A percentile compares a stretch with the other conserved stretches of the same genome.
These are phyloP conservation scores for Nyctibius grandis DNA, from an alignment of 2,797 vertebrate genomes.

Conservation along the genomic window DNA sequence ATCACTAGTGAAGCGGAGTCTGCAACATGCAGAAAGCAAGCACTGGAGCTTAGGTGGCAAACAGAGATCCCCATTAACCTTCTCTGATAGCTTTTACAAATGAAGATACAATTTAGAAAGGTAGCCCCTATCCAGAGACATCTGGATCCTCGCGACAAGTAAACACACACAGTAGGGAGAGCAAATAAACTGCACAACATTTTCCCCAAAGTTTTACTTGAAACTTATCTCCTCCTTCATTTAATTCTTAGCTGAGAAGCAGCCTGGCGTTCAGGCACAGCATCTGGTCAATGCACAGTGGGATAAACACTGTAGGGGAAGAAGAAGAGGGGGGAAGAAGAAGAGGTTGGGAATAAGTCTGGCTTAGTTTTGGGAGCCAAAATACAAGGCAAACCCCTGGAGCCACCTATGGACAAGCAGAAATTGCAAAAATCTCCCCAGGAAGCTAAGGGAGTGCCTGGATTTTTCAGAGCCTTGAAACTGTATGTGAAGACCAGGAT, in stretches of 20 bases:
- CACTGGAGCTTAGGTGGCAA: background rate
- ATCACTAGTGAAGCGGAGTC: background rate
- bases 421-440: background rate
- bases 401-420: background rate
- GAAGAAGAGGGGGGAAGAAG: background rate
- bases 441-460: background rate
- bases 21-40: background rate
- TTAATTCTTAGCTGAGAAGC: background rate
- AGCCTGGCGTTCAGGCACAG: background rate
- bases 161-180: background rate
- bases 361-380: background rate
- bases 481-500: background rate
- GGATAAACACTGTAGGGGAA: background rate
- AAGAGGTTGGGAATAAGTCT: background rate
- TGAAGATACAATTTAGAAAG: background rate
- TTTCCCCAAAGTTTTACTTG: background rate
- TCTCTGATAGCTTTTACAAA: background rate
- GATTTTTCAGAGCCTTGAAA: background rate
- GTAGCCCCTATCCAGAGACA: background rate
- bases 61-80: background rate
- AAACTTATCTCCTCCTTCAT: background rate
- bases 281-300: background rate
- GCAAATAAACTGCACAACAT: background rate
- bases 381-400: background rate
- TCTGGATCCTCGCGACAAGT: background rate